A percentile compares a stretch with the other conserved stretches of the same genome.
Evolutionary conservation across 2,888 invertebrate species (phyloP).

Genomic region (Calliopum simillimum): DNA sequence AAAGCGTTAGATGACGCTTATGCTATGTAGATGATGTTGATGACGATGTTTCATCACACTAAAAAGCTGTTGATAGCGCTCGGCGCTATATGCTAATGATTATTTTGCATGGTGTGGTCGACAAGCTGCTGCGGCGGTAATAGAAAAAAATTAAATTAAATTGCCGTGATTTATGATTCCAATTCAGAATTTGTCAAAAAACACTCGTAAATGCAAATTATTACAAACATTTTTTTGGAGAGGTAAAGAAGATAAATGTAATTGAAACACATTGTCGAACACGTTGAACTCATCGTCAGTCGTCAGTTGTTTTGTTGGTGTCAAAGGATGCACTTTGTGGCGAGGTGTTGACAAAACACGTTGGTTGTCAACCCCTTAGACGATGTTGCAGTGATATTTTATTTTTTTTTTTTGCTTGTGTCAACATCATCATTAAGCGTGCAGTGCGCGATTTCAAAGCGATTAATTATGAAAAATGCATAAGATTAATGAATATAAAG

Average conservation of each 20-base stretch:
- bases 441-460: no score
- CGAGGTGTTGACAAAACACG: background rate
- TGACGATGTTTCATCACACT: no score
- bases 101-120: background rate
- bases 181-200: conserved; percentile 22
- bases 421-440: no score
- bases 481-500: no score
- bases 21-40: no score
- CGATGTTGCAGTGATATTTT: no score
- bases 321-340: conserved; percentile 30
- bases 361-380: conserved; percentile 2
- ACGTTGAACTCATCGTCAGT: background rate
- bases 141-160: conserved; percentile 38
- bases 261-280: no score
- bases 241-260: background rate
- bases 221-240: background rate
- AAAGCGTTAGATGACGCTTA: conserved; percentile 7
- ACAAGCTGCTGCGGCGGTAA: conserved; percentile 11
- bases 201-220: background rate
- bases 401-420: no score
- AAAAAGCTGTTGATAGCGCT: no score
- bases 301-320: no score
- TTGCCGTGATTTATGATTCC: conserved; percentile 45
- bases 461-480: no score
- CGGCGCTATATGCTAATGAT: no score